Percentiles rank a stretch among this genome's conserved stretches.
phyloP scores from a whole-genome alignment of 2,888 invertebrate species.

The Lochmaea crataegi region DNA sequence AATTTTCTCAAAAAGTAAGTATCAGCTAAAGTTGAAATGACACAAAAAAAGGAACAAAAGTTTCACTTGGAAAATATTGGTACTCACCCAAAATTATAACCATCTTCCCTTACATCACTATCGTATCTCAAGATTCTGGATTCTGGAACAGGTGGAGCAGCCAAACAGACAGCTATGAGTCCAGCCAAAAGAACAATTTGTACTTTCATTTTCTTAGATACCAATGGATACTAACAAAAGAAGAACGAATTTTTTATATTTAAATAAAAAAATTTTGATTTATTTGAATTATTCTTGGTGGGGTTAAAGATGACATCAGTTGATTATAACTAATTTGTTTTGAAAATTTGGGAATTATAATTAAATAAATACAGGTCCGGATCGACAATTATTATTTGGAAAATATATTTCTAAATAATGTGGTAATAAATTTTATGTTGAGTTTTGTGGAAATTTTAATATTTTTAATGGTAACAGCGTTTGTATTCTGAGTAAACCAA shows the following conservation, averaged over 20 bases:
- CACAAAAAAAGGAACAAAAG: no score
- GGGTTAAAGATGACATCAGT: conserved; percentile 8
- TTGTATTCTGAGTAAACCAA: no score
- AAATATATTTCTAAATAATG: no score
- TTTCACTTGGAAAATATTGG: no score
- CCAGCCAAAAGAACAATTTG: conserved; percentile 19
- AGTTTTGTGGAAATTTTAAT: no score
- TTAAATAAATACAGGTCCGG: background rate
- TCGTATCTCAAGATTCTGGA: conserved; percentile 27
- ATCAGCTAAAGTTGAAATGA: no score
- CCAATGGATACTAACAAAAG: background rate
- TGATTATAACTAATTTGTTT: background rate
- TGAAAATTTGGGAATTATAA: background rate
- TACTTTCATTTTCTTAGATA: conserved; percentile 12
- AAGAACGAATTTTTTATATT: conserved; percentile 17
- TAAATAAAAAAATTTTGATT: conserved; percentile 17
- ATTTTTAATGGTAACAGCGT: no score
- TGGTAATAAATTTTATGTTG: no score
- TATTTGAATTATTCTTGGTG: background rate
- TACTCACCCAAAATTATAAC: conserved; percentile 27
- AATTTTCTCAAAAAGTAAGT: no score
- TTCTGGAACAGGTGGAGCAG: conserved; percentile 11
- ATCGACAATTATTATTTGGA: background rate
- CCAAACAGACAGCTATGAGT: conserved; percentile 16
- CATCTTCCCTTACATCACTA: conserved; percentile 27